Base-by-base conservation (phyloP, 2,113 vertebrate species). In the Phylloscopus trochiloides region DNA sequence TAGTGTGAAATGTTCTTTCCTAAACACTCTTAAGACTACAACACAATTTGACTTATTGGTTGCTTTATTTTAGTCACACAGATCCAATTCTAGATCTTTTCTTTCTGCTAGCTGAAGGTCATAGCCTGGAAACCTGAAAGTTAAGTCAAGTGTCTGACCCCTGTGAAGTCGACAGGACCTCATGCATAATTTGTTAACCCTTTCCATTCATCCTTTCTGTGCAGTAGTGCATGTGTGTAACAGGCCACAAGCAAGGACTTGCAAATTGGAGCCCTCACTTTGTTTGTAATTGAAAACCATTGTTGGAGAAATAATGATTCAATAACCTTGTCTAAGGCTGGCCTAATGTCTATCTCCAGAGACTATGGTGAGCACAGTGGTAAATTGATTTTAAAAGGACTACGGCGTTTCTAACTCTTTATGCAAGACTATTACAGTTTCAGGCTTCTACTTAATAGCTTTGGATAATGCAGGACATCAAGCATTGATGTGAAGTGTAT, bases 341-440 rank as follows among this genome's bases (percentile, higher is more conserved):
- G 59, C 71, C 88, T 94, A 95, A 90, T 88, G 43, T 86, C 7
- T 96, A 50, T 93, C 90, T 85, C 65, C 61, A 73, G 95, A 72
- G 75, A 86, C 73, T 42, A 10, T 61, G 54, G 86, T 90, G 66
- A 94, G 74, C 75, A 54, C 71, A 90, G 63, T 66, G 38, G 65
- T 93, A 95, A 97, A 96, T 70, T 88, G 79, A 94, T 96, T 96
- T 96, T 62, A 78, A 96, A 90, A 81, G 73, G 58, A 88, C 29
- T 91, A 40, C 17, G 61, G 70, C 43, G 68, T 94, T 96, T 97
- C 78, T 86, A 48, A 74, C 68, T 93, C 88, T 87, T 92, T 90
- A 94, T 96, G 91, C 79, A 94, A 94, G 70, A 66, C 91, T 89
- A 62, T 72, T 96, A 29, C 47, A 61, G 52, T 94, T 96, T 79